Evolutionary conservation across 2,888 invertebrate species (phyloP), one percentile per base, ranked within the genome.

Genomic region (Luperina nickerlii): DNA sequence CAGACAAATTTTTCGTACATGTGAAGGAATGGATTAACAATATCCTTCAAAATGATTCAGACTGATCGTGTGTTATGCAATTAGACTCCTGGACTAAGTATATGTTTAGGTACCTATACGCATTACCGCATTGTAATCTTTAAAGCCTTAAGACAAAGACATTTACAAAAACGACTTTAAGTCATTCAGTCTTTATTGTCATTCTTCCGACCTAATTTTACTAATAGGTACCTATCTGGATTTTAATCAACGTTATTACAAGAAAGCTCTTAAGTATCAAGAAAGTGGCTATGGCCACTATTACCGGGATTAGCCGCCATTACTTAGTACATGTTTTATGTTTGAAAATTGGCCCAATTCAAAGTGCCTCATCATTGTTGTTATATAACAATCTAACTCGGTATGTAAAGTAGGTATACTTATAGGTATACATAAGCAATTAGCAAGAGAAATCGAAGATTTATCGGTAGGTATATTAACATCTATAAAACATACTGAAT

Each of bases 401-500:
- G 9, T 51, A 77, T 11, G 20, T 20, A 18, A 54, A 71, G 18
- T 48, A 48, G 20, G 24, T 32, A 51, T 60, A 54, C 54, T 1
- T 11, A 48, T 48, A 48, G 0, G 4, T 48, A 11, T 45, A 45
- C 68, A 66, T 51, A 24, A 57, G 27, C 74, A 87, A 88, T 85
- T 81, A 82, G 65, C 72, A 76, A 74, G 51, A 76, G 69, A 78
- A 86, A 76, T 69, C 79, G 67, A 74, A 60, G 42, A 88, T 67
- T 68, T 67, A 75, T 68, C 70, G 76, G 66, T 74, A 51, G 54
- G 60, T 76, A 27, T 54, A 75, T 77, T 81, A 91, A 82, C 80
- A 84, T 83, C 79, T 73, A 84, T 80, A 57, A 77, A 80, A 78
- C 75, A n/a, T 66, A 60, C 54, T 71, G 11, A 87, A 85, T 81